A percentile compares a stretch with the other conserved stretches of the same genome.
phyloP scores from a whole-genome alignment of 2,797 vertebrate genomes.

The Lagothrix lagotricha region DNA sequence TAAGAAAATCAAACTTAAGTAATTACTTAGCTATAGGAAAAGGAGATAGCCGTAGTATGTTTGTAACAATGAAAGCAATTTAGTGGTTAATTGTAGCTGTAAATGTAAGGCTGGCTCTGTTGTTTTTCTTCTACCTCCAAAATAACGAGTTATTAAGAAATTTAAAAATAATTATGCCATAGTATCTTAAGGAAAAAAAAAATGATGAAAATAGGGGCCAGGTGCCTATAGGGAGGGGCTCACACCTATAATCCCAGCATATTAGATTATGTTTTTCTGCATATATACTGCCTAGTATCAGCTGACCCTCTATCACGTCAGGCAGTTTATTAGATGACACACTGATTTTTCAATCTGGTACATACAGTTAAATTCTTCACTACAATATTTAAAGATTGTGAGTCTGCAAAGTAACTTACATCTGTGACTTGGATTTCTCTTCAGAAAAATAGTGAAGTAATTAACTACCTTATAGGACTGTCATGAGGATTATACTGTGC shows the following conservation, averaged over 20 bases:
- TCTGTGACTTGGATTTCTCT: neutral
- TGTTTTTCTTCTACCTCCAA: neutral
- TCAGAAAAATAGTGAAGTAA: neutral
- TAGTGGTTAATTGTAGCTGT: neutral
- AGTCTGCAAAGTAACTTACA: neutral
- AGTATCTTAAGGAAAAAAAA: neutral
- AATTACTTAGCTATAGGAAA: neutral
- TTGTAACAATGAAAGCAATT: neutral
- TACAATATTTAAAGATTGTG: neutral
- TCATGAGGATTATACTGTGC: neutral
- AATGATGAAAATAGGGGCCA: neutral
- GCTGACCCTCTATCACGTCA: neutral
- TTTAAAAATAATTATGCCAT: neutral
- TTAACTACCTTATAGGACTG: neutral
- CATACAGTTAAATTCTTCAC: neutral
- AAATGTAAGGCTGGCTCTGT: neutral
- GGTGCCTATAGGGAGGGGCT: too few relatives aligned
- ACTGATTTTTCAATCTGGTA: neutral
- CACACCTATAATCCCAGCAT: too few relatives aligned
- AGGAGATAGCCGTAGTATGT: fast-evolving
- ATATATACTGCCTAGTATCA: neutral
- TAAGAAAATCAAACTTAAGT: neutral
- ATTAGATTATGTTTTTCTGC: neutral
- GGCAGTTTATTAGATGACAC: neutral
- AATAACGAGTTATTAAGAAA: neutral